phyloP scores from a whole-genome alignment of 1,140 invertebrate species.

The Kradibia gibbosae region DNA sequence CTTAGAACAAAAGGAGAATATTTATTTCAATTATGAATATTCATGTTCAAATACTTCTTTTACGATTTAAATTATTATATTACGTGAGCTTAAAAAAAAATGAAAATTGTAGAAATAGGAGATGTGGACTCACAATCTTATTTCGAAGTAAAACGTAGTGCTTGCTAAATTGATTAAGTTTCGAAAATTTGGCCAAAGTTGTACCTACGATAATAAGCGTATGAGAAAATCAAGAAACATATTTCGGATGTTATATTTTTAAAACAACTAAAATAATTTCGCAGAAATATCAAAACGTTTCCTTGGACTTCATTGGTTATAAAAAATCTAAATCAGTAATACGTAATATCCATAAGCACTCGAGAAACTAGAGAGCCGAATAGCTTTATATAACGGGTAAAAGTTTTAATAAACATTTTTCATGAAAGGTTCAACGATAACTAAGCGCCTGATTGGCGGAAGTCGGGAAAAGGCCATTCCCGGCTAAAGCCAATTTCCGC shows the following conservation, averaged over 20 bases:
- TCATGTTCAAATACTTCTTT: too few relatives aligned
- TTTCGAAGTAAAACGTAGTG: too few relatives aligned
- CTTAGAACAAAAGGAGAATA: too few relatives aligned
- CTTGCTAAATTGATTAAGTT: too few relatives aligned
- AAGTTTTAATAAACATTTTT: conserved; percentile 63
- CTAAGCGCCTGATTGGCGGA: conserved; percentile 54
- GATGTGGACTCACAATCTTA: too few relatives aligned
- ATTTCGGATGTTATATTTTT: background rate
- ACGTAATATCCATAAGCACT: background rate
- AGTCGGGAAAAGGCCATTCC: conserved; percentile 28
- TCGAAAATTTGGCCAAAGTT: too few relatives aligned
- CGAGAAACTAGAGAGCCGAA: background rate
- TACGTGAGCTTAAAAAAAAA: too few relatives aligned
- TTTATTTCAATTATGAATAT: too few relatives aligned
- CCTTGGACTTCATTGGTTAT: background rate
- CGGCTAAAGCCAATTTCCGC: conserved; percentile 61
- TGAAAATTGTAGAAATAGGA: too few relatives aligned
- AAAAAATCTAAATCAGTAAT: conserved; percentile 5
- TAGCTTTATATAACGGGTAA: conserved; percentile 46
- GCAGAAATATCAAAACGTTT: background rate
- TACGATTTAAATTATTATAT: too few relatives aligned
- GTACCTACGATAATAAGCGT: too few relatives aligned
- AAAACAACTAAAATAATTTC: background rate
- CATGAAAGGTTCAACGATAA: conserved; percentile 55
- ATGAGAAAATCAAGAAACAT: background rate